These are phyloP conservation scores for Melikaiella ostensackeni DNA, from an alignment of 2,888 invertebrate species.

Conservation along the genomic window DNA sequence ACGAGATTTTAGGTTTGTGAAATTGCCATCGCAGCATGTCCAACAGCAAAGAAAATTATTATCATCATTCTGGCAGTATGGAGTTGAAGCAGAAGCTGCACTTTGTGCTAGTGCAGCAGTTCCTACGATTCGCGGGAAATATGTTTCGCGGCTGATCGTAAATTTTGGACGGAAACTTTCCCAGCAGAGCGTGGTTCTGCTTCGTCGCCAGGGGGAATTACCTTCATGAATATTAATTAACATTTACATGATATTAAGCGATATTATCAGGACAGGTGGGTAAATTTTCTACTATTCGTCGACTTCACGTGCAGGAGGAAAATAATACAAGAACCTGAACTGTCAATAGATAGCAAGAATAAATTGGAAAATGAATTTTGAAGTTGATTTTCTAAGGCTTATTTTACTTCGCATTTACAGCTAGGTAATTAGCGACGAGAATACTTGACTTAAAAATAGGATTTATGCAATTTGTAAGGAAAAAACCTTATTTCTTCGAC, in stretches of 20 bases:
- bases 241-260: constrained; percentile 75
- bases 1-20: constrained; percentile 32
- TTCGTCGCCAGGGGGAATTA: constrained; percentile 64
- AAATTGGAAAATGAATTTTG: no score
- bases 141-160: constrained; percentile 68
- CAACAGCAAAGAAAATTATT: constrained; percentile 38
- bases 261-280: constrained; percentile 74
- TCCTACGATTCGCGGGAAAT: constrained; percentile 59
- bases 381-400: no score
- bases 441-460: no score
- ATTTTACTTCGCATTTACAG: no score
- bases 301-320: constrained; percentile 43
- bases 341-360: no score
- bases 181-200: constrained; percentile 56
- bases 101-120: constrained; percentile 42
- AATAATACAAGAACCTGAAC: no score
- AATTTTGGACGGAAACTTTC: constrained; percentile 71
- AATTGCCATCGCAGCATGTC: constrained; percentile 29
- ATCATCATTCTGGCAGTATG: constrained; percentile 34
- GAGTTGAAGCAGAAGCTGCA: constrained; percentile 43
- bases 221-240: constrained; percentile 75
- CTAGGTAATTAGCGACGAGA: no score
- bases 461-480: no score
- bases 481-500: no score
- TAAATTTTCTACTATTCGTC: constrained; percentile 65